A percentile compares a stretch with the other conserved stretches of the same genome.
Conservation (phyloP, 2,888 invertebrate species). For the Dasysyrphus tricinctus region DNA sequence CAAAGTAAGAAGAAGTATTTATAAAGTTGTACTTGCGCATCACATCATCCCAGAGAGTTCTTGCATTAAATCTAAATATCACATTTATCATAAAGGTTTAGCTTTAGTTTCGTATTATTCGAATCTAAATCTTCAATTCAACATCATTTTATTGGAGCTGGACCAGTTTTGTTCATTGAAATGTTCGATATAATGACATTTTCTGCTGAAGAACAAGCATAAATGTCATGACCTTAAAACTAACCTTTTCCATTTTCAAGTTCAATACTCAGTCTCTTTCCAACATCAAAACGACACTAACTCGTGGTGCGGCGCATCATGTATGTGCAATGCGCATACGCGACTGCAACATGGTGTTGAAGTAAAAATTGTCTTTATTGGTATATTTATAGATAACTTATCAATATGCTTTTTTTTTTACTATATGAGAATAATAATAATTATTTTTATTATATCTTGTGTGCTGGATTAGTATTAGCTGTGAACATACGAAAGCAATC, state of each 20-base stretch:
- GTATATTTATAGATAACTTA: slow-evolving; percentile 24
- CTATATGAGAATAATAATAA: not conserved
- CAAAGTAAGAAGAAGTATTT: not conserved
- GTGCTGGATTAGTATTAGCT: slow-evolving; percentile 18
- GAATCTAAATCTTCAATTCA: slow-evolving; percentile 37
- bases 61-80: slow-evolving; percentile 41
- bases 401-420: slow-evolving; percentile 3
- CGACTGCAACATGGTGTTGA: slow-evolving; percentile 1
- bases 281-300: slow-evolving; percentile 2
- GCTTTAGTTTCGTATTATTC: slow-evolving; percentile 14
- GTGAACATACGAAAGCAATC: slow-evolving; percentile 49
- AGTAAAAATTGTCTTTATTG: slow-evolving; percentile 34
- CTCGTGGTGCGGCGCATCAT: not conserved
- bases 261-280: slow-evolving; percentile 39
- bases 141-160: slow-evolving; percentile 40
- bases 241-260: slow-evolving; percentile 44
- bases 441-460: slow-evolving; percentile 25
- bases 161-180: slow-evolving; percentile 45
- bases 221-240: slow-evolving; percentile 48
- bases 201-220: slow-evolving; percentile 42
- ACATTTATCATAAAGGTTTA: slow-evolving; percentile 44
- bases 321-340: not conserved
- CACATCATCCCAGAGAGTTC: not conserved
- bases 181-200: slow-evolving; percentile 48
- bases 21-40: not conserved